Evolutionary conservation across 2,113 vertebrate genomes (phyloP), one percentile per base, ranked within the genome.

Genomic region (Symphodus melops): DNA sequence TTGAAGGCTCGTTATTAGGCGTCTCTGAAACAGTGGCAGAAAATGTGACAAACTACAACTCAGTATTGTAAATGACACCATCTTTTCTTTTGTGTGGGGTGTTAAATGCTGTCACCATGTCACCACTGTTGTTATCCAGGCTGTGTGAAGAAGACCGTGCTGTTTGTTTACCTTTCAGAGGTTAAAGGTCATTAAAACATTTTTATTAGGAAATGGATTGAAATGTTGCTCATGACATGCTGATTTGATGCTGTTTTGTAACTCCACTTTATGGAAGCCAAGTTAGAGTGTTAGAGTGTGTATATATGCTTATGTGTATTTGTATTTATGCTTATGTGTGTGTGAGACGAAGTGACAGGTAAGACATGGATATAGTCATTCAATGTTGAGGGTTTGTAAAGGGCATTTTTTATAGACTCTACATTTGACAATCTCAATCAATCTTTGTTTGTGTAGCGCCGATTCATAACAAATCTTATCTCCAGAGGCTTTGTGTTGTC

Each of bases 161-260:
- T 39, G 37, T 51, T 51, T 23, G 12, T 53, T 53, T 52, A n/a
- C 42, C 49, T 36, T 39, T 20, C 23, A 14, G 20, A 44, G 39
- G 39, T 41, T 41, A 41, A 10, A 41, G 39, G 39, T 44, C 13
- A 44, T 12, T 4, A 44, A 44, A 44, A 44, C 13, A 1, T 14
- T 2, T 13, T 3, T 16, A 9, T 33, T 33, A 5, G 11, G 16
- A 44, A 12, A 12, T 41, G 1, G 39, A 41, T 1, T 41, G 6
- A 10, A 41, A 41, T 41, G 10, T 41, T 11, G 11, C 9, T 10
- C 11, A 11, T 10, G 11, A 57, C 53, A 61, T 8, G 49, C 21
- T 52, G 48, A 52, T 65, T 73, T 52, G 62, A 17, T 60, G 33
- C 54, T 51, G 16, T 9, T 33, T 33, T 33, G 28, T 33, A 33